These are phyloP conservation scores for Corydoras sp. DNA, from an alignment of 2,113 vertebrate genomes.

Conservation along the genomic window DNA sequence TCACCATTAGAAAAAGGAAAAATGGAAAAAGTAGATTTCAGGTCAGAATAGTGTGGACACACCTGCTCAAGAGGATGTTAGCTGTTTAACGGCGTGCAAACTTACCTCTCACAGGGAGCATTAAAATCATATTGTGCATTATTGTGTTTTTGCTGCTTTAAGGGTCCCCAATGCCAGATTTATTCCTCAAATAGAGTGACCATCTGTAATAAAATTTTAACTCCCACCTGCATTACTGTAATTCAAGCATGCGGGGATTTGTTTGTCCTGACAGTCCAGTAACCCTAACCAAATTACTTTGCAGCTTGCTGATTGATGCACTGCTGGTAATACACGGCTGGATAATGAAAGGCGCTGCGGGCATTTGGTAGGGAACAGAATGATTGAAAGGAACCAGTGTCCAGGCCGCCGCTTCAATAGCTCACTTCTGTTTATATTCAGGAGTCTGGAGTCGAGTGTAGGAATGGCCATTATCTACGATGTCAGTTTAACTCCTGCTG, in stretches of 20 bases:
- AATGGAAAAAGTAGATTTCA: too few relatives aligned
- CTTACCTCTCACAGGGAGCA: too few relatives aligned
- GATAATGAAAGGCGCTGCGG: conserved; percentile 24
- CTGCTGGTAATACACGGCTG: conserved; percentile 2
- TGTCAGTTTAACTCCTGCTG: conserved; percentile 46
- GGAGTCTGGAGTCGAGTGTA: conserved; percentile 20
- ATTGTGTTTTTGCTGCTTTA: too few relatives aligned
- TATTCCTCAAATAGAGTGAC: too few relatives aligned
- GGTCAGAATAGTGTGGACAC: too few relatives aligned
- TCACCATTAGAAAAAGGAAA: too few relatives aligned
- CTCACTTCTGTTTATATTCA: conserved; percentile 38
- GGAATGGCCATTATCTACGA: conserved; percentile 46
- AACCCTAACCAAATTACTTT: background rate
- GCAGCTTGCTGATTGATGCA: conserved; percentile 10
- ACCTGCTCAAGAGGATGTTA: too few relatives aligned
- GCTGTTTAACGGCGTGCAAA: too few relatives aligned
- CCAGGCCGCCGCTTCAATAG: conserved; percentile 20
- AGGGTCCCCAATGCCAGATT: too few relatives aligned
- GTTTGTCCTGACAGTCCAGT: conserved; percentile 6
- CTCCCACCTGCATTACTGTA: background rate
- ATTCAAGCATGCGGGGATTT: background rate
- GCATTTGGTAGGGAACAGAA: conserved; percentile 1
- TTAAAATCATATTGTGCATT: too few relatives aligned
- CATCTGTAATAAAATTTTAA: too few relatives aligned
- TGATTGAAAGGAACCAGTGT: conserved; percentile 8